Conservation (phyloP, 2,113 vertebrate species). For the Anhinga rufa region DNA sequence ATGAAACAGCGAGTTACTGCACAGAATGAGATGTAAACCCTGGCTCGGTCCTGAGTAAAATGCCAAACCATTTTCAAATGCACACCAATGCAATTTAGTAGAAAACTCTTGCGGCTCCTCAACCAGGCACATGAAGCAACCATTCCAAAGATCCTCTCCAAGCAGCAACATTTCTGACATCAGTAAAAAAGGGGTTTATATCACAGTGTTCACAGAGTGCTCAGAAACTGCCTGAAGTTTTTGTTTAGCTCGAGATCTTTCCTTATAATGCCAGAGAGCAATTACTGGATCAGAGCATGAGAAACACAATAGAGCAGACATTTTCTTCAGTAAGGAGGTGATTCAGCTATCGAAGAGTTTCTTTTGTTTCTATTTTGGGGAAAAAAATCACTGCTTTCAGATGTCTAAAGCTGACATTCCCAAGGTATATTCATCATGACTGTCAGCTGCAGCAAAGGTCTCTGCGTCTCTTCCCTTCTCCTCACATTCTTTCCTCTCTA, state of each 20-base stretch:
- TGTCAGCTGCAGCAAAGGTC: neutral
- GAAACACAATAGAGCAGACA: neutral
- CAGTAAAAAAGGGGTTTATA: neutral
- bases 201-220: neutral
- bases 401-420: neutral
- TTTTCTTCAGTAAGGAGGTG: slow-evolving; percentile 11
- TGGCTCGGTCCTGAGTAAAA: neutral
- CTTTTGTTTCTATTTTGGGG: slow-evolving; percentile 32
- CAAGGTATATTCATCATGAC: neutral
- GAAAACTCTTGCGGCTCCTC: neutral
- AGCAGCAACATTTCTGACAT: neutral
- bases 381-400: neutral
- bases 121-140: neutral
- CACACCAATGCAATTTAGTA: neutral
- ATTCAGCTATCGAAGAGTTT: slow-evolving; percentile 23
- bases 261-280: neutral
- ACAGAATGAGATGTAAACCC: rapidly evolving
- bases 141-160: neutral
- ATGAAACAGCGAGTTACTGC: rapidly evolving
- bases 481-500: neutral
- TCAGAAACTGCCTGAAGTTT: neutral
- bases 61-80: neutral
- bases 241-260: neutral
- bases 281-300: neutral
- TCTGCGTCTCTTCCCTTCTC: neutral